Percentiles rank a stretch among this genome's conserved stretches.
Conservation (phyloP, 2,797 vertebrate species). For the Syngnathus acus region DNA sequence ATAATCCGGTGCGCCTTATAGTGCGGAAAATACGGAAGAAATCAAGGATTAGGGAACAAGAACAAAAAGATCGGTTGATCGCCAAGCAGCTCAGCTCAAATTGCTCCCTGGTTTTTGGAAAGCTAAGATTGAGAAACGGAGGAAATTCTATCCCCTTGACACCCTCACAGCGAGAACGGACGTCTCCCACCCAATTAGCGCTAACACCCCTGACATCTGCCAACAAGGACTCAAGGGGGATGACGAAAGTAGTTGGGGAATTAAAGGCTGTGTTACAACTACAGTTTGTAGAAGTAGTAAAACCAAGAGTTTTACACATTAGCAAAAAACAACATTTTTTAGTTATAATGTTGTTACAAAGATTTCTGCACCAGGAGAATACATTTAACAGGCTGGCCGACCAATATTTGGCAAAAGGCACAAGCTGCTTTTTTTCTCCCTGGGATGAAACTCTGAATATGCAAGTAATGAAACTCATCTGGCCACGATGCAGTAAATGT, state of each 20-base stretch:
- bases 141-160: conserved; percentile 42
- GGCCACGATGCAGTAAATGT: no score
- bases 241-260: conserved; percentile 9
- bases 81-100: conserved; percentile 17
- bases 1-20: no score
- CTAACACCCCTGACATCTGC: conserved; percentile 14
- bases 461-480: no score
- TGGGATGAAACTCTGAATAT: no score
- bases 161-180: conserved; percentile 49
- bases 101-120: conserved; percentile 35
- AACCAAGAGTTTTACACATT: neutral
- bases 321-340: neutral
- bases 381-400: no score
- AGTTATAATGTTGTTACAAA: no score
- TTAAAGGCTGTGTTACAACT: neutral
- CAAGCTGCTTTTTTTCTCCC: no score
- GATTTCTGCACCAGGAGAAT: no score
- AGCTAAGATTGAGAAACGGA: conserved; percentile 31
- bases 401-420: no score
- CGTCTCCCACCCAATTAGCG: conserved; percentile 44
- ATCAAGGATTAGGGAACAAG: conserved; percentile 12
- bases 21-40: neutral
- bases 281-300: neutral
- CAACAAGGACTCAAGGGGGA: neutral
- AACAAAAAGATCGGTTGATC: conserved; percentile 5